These are phyloP conservation scores for Lepidocolaptes lacrymiger DNA, from an alignment of 2,797 vertebrate genomes.

Conservation along the genomic window DNA sequence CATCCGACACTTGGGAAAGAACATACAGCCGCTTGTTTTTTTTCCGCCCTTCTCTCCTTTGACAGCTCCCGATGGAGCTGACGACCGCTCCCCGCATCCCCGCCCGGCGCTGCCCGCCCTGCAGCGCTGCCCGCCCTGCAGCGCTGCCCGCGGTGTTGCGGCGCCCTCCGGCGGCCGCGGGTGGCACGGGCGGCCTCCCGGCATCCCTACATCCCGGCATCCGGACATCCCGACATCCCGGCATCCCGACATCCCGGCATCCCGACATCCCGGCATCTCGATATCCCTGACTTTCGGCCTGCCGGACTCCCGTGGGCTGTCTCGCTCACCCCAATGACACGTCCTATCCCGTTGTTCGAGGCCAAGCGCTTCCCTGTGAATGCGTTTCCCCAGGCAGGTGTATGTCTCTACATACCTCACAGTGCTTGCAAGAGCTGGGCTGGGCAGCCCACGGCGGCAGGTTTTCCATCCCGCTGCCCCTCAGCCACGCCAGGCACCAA, in stretches of 20 bases:
- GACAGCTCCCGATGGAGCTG: not conserved
- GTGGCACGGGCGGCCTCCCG: too few relatives aligned
- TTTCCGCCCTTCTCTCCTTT: accelerated
- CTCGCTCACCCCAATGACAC: accelerated
- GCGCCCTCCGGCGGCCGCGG: not conserved
- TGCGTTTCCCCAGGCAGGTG: too few relatives aligned
- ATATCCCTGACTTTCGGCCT: too few relatives aligned
- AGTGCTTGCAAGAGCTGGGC: not conserved
- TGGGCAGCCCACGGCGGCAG: accelerated
- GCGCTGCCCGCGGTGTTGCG: not conserved
- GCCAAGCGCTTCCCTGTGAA: not conserved
- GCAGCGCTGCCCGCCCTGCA: too few relatives aligned
- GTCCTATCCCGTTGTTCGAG: accelerated
- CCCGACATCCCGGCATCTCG: too few relatives aligned
- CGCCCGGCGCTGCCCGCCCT: not conserved
- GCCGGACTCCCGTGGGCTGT: accelerated
- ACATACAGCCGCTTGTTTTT: not conserved
- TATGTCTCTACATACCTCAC: not conserved
- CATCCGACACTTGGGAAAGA: not conserved
- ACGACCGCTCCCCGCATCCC: not conserved
- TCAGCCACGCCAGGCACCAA: accelerated
- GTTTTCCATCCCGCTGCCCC: too few relatives aligned
- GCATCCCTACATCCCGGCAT: too few relatives aligned
- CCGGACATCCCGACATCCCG: too few relatives aligned
- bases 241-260: too few relatives aligned